Percentiles rank a stretch among this genome's conserved stretches.
phyloP scores from a whole-genome alignment of 2,797 vertebrate genomes.

The Mionectes olivaceus region DNA sequence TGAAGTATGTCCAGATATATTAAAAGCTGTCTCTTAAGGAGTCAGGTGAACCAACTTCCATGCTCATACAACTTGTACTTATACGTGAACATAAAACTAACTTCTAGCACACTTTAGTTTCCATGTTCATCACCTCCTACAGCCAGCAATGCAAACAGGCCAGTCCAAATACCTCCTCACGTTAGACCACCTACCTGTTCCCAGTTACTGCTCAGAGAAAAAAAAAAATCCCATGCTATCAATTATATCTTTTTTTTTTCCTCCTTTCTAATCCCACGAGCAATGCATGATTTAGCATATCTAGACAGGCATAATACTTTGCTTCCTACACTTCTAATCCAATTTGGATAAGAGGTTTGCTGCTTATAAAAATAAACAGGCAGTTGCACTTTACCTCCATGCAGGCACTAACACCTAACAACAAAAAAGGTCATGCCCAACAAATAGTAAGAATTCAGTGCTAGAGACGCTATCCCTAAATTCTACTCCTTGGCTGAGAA shows the following conservation, averaged over 20 bases:
- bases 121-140: not conserved
- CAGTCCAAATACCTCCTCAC: not conserved
- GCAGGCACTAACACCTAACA: not conserved
- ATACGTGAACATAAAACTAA: not conserved
- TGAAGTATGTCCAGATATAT: not conserved
- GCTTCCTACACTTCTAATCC: constrained; percentile 35
- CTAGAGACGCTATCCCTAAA: not conserved
- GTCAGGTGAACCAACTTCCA: not conserved
- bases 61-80: not conserved
- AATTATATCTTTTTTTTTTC: not conserved
- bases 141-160: not conserved
- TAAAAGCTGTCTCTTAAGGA: not conserved
- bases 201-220: not conserved
- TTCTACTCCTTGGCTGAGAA: not conserved
- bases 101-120: not conserved
- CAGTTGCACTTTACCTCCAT: not conserved
- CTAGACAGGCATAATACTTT: not conserved
- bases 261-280: not conserved
- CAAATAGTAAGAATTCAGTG: not conserved
- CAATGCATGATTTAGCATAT: not conserved
- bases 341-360: constrained; percentile 55
- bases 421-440: not conserved
- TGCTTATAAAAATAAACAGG: constrained; percentile 48
- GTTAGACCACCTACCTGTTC: not conserved
- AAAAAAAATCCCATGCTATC: not conserved